Conservation (phyloP, 1,140 invertebrate species). For the Drosophila orosa region DNA sequence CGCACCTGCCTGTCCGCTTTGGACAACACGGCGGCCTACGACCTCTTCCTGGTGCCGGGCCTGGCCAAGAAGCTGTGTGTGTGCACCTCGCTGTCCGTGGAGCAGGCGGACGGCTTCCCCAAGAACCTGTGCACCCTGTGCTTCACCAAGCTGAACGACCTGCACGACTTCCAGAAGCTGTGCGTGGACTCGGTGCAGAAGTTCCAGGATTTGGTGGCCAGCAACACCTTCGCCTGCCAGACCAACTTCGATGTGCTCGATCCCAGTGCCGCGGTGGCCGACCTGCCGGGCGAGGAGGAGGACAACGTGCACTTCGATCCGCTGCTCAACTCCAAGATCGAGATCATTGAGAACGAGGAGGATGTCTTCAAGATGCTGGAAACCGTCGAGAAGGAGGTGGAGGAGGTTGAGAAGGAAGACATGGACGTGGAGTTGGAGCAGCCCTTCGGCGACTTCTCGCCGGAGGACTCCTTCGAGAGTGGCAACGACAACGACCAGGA, state of each 20-base stretch:
- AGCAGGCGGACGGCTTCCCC: slow-evolving; percentile 76
- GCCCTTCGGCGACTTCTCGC: slow-evolving; percentile 19
- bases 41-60: slow-evolving; percentile 73
- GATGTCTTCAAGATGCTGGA: slow-evolving; percentile 82
- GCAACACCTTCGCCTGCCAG: slow-evolving; percentile 56
- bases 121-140: slow-evolving; percentile 75
- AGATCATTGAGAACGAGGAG: slow-evolving; percentile 77
- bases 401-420: slow-evolving; percentile 53
- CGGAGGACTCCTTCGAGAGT: slow-evolving; percentile 50
- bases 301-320: slow-evolving; percentile 77
- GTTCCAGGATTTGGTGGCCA: slow-evolving; percentile 77
- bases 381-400: slow-evolving; percentile 73
- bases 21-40: slow-evolving; percentile 63
- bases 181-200: slow-evolving; percentile 77
- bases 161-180: slow-evolving; percentile 74
- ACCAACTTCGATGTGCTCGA: slow-evolving; percentile 61
- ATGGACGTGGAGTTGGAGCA: slow-evolving; percentile 21
- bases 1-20: slow-evolving; percentile 72
- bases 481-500: slow-evolving; percentile 54
- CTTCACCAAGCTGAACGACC: slow-evolving; percentile 70
- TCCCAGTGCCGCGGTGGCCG: slow-evolving; percentile 38
- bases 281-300: slow-evolving; percentile 59
- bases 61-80: slow-evolving; percentile 75
- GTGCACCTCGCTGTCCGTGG: slow-evolving; percentile 76
- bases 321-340: slow-evolving; percentile 75